Conservation (phyloP, 1,140 invertebrate species). For the Acromyrmex echinatior region DNA sequence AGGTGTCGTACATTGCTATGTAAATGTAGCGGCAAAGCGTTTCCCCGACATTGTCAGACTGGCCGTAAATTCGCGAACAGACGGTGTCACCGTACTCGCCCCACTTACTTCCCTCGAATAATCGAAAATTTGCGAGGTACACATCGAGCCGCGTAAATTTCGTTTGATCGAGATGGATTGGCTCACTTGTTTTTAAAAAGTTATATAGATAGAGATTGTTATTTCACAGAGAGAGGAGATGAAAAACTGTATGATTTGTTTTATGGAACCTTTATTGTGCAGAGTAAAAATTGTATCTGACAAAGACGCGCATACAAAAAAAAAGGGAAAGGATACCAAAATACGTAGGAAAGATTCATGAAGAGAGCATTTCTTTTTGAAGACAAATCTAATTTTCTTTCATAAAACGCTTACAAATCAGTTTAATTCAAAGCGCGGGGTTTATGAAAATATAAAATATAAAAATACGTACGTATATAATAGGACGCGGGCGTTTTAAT, state of each 20-base stretch:
- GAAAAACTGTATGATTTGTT: slow-evolving; percentile 21
- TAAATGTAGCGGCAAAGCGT: slow-evolving; percentile 56
- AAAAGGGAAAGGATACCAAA: neutral
- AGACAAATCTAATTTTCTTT: slow-evolving; percentile 29
- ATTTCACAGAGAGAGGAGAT: slow-evolving; percentile 1
- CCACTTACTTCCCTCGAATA: slow-evolving; percentile 35
- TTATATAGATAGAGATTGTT: slow-evolving; percentile 10
- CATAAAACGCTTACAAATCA: slow-evolving; percentile 14
- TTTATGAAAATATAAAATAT: slow-evolving; percentile 31
- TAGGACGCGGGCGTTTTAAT: slow-evolving; percentile 34
- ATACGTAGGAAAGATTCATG: neutral
- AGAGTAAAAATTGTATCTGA: slow-evolving; percentile 21
- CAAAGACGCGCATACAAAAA: neutral
- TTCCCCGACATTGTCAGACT: slow-evolving; percentile 37
- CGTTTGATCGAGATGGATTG: slow-evolving; percentile 20
- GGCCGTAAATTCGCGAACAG: slow-evolving; percentile 55
- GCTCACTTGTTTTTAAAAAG: slow-evolving; percentile 29
- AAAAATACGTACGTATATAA: slow-evolving; percentile 24
- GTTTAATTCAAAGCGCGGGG: slow-evolving; percentile 16
- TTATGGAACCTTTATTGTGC: neutral
- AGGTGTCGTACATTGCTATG: slow-evolving; percentile 52
- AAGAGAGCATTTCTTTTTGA: slow-evolving; percentile 12
- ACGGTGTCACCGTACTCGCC: slow-evolving; percentile 42
- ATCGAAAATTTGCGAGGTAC: slow-evolving; percentile 53
- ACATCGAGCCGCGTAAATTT: slow-evolving; percentile 43